Base-by-base conservation (phyloP, 2,888 invertebrate species). In the Zhengitettix transpicula region DNA sequence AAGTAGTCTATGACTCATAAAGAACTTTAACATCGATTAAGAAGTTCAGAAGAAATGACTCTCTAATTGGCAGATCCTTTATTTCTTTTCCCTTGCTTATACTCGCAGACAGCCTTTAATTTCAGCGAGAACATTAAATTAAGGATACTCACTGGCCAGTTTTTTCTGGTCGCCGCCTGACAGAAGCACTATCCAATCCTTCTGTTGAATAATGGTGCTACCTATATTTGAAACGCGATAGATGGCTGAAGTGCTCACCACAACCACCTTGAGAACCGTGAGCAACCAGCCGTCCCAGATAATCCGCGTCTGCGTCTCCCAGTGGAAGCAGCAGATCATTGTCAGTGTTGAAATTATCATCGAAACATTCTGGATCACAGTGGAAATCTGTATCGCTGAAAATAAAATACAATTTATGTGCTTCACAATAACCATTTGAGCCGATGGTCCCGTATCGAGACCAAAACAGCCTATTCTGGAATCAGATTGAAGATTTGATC, bases 101-200 rank as follows among this genome's bases (percentile, higher is more conserved):
- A n/a, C n/a, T n/a, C n/a, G n/a, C 28, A 28, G 28, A 28, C 7
- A 28, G 7, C 2, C 2, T 28, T 28, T 28, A n/a, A 28, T 28
- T 28, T 28, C 28, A 28, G 28, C 28, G 28, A 28, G 7, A 28
- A 28, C 7, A 28, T 28, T 28, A 7, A 28, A 28, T 28, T 2
- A 28, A 28, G 7, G 28, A 28, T 53, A 53, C 53, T 12, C 65
- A 74, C 75, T 68, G 55, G 77, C 73, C 44, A 77, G 67, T 61
- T 66, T 64, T 51, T 69, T 66, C 52, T 69, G 67, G 63, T 75
- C 70, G 42, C 68, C 66, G n/a, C 66, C 66, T 60, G 74, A 71
- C n/a, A 76, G 71, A 42, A 75, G 73, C n/a, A 76, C 71, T 16
- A 76, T 69, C 77, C 77, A 77, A 65, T 77, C 76, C 60, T 72